These are phyloP conservation scores for Zoanthus solanderi DNA, from an alignment of 92 coral and sea anemone genomes.

Conservation along the genomic window DNA sequence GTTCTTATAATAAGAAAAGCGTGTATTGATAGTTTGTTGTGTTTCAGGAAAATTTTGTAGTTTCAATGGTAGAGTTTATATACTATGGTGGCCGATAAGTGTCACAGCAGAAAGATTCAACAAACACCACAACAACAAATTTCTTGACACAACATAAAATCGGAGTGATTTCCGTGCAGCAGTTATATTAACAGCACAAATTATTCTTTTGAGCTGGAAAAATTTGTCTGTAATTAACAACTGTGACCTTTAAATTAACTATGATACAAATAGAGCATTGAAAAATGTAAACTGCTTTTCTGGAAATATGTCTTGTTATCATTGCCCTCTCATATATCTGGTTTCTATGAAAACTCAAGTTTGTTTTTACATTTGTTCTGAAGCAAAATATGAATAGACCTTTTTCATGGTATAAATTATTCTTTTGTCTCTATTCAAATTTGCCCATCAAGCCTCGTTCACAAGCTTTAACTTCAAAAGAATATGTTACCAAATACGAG, in stretches of 20 bases:
- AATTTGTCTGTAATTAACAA: slow-evolving; percentile 7
- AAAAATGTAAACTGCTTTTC: slow-evolving; percentile 5
- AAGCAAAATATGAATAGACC: slow-evolving; percentile 7
- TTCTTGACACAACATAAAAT: background rate
- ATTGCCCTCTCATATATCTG: background rate
- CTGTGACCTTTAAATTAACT: slow-evolving; percentile 13
- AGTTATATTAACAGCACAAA: slow-evolving; percentile 14
- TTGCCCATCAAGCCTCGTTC: too few species aligned
- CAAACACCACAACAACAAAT: too few species aligned
- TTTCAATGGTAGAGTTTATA: too few species aligned
- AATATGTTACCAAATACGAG: too few species aligned
- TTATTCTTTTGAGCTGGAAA: slow-evolving; percentile 7
- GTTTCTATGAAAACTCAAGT: slow-evolving; percentile 31
- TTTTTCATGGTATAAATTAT: too few species aligned
- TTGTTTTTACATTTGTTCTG: slow-evolving; percentile 23
- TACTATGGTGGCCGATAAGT: too few species aligned
- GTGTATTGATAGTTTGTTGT: too few species aligned
- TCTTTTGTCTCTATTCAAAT: too few species aligned
- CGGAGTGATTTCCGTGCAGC: background rate
- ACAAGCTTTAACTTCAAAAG: too few species aligned
- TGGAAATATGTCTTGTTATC: slow-evolving; percentile 10
- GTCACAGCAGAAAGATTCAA: too few species aligned
- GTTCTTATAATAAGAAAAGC: too few species aligned
- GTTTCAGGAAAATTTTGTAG: too few species aligned
- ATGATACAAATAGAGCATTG: slow-evolving; percentile 7